Evolutionary conservation across 2,888 invertebrate species (phyloP).

Genomic region (Eudasyphora cyanicolor): DNA sequence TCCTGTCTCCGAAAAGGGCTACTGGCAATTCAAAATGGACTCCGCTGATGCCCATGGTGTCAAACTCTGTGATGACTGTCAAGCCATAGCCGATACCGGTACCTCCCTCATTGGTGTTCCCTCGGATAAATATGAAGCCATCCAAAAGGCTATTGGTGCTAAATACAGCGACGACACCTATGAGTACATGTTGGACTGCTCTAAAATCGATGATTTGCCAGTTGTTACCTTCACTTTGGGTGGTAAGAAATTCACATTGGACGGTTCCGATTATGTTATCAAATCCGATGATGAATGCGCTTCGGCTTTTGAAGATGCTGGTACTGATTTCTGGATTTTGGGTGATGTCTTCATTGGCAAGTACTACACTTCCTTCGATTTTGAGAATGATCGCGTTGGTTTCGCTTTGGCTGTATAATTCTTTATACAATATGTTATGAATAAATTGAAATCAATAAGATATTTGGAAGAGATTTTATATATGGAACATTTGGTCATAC

Average conservation of each 20-base stretch:
- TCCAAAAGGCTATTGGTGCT: constrained; percentile 90
- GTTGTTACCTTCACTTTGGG: constrained; percentile 84
- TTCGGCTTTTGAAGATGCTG: constrained; percentile 91
- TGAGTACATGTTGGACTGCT: constrained; percentile 85
- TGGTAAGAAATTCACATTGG: constrained; percentile 87
- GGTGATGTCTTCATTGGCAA: constrained; percentile 97
- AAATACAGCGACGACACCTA: constrained; percentile 77
- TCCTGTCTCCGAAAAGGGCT: constrained; percentile 89
- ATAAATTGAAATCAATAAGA: too few species aligned
- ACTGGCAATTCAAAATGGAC: constrained; percentile 98
- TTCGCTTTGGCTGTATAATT: constrained; percentile 82
- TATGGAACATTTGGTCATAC: too few species aligned
- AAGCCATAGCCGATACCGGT: constrained; percentile 97
- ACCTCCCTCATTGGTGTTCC: constrained; percentile 97
- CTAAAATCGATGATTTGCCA: constrained; percentile 88
- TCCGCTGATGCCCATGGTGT: constrained; percentile 81
- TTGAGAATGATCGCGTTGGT: constrained; percentile 90
- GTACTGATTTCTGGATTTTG: constrained; percentile 92
- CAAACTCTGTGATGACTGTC: constrained; percentile 87
- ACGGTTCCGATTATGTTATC: constrained; percentile 89
- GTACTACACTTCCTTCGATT: constrained; percentile 97
- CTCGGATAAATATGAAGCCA: constrained; percentile 84
- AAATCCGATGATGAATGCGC: constrained; percentile 84
- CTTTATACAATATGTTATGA: too few species aligned
- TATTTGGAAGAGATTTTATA: too few species aligned